Conservation (phyloP, 2,797 vertebrate species). For the Cossypha caffra region DNA sequence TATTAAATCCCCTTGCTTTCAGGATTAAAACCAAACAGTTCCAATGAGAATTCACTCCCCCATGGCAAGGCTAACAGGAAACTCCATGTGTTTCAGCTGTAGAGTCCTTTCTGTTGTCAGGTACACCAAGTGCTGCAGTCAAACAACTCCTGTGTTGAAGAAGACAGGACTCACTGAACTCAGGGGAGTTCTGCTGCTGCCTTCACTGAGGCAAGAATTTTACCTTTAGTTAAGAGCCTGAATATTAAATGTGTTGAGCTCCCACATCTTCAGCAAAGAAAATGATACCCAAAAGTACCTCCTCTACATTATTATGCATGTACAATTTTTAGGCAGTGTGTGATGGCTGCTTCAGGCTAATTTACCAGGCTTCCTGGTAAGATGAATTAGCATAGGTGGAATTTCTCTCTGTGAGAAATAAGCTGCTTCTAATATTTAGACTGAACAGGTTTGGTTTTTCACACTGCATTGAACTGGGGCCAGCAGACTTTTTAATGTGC, state of each 20-base stretch:
- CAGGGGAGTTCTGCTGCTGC: not conserved
- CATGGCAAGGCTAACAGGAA: not conserved
- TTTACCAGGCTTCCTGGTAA: not conserved
- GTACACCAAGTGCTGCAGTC: not conserved
- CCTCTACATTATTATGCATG: not conserved
- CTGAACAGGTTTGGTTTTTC: slow-evolving; percentile 21
- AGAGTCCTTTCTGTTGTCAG: not conserved
- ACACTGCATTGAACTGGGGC: not conserved
- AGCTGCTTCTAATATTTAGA: not conserved
- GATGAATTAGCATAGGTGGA: not conserved
- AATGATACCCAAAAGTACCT: not conserved
- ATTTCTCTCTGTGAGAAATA: not conserved
- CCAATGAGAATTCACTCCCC: not conserved
- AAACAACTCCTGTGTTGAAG: not conserved
- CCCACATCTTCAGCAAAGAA: not conserved
- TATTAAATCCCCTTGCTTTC: not conserved
- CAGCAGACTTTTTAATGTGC: not conserved
- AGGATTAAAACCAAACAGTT: not conserved
- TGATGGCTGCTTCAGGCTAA: not conserved
- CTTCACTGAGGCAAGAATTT: not conserved
- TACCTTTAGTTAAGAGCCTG: not conserved
- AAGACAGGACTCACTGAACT: not conserved
- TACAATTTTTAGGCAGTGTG: not conserved
- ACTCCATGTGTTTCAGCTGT: not conserved
- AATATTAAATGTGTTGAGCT: not conserved